phyloP scores from a whole-genome alignment of 2,797 vertebrate species.

The Poeciliopsis turneri region DNA sequence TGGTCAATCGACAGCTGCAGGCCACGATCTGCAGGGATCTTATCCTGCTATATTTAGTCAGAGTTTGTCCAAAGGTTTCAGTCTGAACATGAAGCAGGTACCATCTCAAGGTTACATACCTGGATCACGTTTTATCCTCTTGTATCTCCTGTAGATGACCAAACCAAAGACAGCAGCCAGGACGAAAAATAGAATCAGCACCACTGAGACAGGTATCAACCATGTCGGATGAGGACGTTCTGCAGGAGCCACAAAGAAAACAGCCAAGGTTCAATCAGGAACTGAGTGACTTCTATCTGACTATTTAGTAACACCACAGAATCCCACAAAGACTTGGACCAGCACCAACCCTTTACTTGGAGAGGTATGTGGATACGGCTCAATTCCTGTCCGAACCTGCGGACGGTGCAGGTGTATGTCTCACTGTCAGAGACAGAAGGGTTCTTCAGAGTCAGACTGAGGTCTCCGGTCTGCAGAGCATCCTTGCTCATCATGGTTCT shows the following conservation, averaged over 20 bases:
- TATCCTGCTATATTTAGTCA: neutral
- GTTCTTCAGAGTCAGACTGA: constrained; percentile 4
- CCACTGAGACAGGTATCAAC: neutral
- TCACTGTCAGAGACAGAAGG: constrained; percentile 1
- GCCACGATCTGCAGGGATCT: neutral
- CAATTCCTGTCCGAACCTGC: neutral
- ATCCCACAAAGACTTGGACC: no score
- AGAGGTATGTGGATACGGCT: neutral
- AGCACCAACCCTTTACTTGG: neutral
- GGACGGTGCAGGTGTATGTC: constrained; percentile 8
- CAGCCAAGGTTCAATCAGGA: neutral
- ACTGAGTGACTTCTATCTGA: neutral
- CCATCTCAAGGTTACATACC: neutral
- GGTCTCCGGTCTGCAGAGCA: constrained; percentile 4
- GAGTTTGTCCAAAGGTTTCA: neutral
- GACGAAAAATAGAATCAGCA: neutral
- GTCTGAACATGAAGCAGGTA: neutral
- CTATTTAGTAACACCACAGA: neutral
- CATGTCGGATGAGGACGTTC: constrained; percentile 2
- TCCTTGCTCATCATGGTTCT: neutral
- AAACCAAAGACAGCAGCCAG: neutral
- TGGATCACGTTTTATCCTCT: constrained; percentile 5
- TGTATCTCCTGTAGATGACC: constrained; percentile 7
- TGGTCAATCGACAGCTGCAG: neutral
- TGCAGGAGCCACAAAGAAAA: neutral